These are phyloP conservation scores for Amiota minor DNA, from an alignment of 2,888 invertebrate genomes.

Conservation along the genomic window DNA sequence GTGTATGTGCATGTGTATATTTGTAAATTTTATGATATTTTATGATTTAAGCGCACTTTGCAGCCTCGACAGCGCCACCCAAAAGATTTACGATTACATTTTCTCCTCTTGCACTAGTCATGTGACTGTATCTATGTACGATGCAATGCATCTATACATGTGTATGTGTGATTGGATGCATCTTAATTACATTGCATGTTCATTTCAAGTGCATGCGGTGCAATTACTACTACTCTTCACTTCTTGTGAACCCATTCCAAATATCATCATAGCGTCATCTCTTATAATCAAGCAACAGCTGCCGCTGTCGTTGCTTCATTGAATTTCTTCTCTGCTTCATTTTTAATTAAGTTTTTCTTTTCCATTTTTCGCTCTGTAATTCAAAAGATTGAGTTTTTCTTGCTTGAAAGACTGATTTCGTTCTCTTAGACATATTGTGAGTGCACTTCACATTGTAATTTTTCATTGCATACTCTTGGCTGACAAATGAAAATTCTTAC, in stretches of 20 bases:
- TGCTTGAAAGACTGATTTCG: too few species aligned
- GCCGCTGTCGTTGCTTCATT: too few species aligned
- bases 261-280: too few species aligned
- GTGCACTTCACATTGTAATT: not conserved
- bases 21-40: not conserved
- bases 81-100: not conserved
- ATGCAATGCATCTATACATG: not conserved
- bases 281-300: too few species aligned
- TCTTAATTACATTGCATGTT: not conserved
- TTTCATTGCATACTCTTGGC: not conserved
- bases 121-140: too few species aligned
- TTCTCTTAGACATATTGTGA: not conserved
- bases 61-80: not conserved
- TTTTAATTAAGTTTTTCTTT: too few species aligned
- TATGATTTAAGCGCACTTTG: slow-evolving; percentile 10
- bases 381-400: too few species aligned
- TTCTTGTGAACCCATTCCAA: too few species aligned
- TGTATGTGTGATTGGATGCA: not conserved
- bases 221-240: too few species aligned
- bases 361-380: too few species aligned
- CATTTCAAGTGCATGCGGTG: not conserved
- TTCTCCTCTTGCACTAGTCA: too few species aligned
- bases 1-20: not conserved
- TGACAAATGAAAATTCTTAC: not conserved
- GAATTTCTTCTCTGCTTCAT: too few species aligned